Percentiles rank a stretch among this genome's conserved stretches.
phyloP scores from a whole-genome alignment of 2,888 invertebrate genomes.

The Ichneumon xanthorius region DNA sequence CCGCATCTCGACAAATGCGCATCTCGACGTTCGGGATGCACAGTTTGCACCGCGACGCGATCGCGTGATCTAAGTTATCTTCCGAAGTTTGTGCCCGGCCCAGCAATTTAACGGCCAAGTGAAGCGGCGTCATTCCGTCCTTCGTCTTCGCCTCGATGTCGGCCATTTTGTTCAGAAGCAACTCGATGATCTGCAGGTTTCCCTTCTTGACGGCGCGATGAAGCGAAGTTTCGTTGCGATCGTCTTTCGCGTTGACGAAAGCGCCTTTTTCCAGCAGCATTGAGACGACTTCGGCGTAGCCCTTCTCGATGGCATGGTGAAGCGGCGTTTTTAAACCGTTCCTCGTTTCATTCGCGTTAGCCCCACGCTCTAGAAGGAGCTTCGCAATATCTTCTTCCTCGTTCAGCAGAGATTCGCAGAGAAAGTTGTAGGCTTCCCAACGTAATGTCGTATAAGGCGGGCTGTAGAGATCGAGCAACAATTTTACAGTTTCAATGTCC shows the following conservation, averaged over 20 bases:
- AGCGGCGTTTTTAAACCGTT: constrained; percentile 11
- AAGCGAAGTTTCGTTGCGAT: background rate
- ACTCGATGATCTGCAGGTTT: background rate
- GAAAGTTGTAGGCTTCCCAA: constrained; percentile 20
- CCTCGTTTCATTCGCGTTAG: background rate
- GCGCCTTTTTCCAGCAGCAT: constrained; percentile 1
- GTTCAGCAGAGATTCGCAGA: constrained; percentile 28
- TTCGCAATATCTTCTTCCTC: constrained; percentile 1
- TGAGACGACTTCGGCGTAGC: background rate
- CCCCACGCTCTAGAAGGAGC: constrained; percentile 10
- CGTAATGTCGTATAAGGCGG: background rate
- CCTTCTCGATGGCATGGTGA: constrained; percentile 25
- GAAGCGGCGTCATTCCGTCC: background rate
- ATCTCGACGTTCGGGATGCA: background rate
- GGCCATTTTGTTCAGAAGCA: background rate
- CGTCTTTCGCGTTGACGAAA: background rate
- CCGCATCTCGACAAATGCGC: background rate
- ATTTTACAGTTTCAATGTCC: background rate
- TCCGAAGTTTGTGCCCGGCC: too few relatives aligned
- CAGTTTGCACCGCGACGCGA: constrained; percentile 16
- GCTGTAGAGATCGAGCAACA: background rate
- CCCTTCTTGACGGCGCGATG: background rate
- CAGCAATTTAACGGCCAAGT: background rate
- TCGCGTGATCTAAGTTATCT: background rate
- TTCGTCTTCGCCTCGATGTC: background rate